These are phyloP conservation scores for Drosophila orena DNA, from an alignment of 1,140 invertebrate genomes.

Conservation along the genomic window DNA sequence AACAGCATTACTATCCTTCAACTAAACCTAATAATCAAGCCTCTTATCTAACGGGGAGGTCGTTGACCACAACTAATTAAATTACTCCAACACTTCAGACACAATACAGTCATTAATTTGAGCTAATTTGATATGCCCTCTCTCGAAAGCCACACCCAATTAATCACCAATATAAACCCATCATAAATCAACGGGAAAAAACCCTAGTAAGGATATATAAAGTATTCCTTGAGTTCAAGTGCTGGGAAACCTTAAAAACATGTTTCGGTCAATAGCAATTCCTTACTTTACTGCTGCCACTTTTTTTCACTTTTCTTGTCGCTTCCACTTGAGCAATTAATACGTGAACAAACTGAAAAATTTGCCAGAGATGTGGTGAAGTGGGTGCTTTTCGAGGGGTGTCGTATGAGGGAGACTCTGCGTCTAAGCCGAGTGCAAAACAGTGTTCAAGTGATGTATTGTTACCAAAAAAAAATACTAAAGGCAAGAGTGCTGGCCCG, in stretches of 20 bases:
- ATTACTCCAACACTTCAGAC: constrained; percentile 20
- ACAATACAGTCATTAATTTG: constrained; percentile 34
- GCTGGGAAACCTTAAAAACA: constrained; percentile 69
- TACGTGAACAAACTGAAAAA: constrained; percentile 81
- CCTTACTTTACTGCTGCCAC: constrained; percentile 16
- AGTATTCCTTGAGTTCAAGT: constrained; percentile 34
- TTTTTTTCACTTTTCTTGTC: constrained; percentile 58
- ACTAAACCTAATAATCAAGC: constrained; percentile 2
- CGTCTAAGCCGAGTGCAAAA: constrained; percentile 50
- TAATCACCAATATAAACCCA: constrained; percentile 22
- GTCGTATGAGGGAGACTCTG: neutral
- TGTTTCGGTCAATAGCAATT: constrained; percentile 70
- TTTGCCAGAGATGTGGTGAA: constrained; percentile 44
- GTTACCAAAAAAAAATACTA: constrained; percentile 23
- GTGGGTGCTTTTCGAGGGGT: constrained; percentile 2
- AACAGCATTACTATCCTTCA: neutral
- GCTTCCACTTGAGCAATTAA: constrained; percentile 80
- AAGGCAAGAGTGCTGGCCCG: neutral
- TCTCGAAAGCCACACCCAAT: constrained; percentile 5
- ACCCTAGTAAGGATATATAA: constrained; percentile 55
- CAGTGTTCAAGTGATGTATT: constrained; percentile 73
- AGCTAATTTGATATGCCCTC: constrained; percentile 24
- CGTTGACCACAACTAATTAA: constrained; percentile 7
- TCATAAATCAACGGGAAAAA: constrained; percentile 61
- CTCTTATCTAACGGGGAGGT: neutral